Base-by-base conservation (phyloP, 2,888 invertebrate genomes). In the Tiphia femorata region DNA sequence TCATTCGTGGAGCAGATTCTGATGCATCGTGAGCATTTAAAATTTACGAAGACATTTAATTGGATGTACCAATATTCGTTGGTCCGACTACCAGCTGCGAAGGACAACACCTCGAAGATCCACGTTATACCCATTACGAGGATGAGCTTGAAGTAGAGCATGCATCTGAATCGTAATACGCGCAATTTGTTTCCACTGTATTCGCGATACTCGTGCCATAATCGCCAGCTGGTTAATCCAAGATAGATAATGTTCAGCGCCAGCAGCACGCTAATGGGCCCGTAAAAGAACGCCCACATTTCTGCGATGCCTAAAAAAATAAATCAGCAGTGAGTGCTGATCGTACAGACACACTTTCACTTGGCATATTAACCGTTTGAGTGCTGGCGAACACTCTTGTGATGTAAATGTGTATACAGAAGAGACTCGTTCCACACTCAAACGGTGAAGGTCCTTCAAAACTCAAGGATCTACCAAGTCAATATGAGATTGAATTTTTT, bases 121-220 rank as follows among this genome's bases (percentile, higher is more conserved):
- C 91, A 92, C 0, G 89, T 87, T 41, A 91, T 84, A 2, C 91
- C 92, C 90, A 91, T 91, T 0, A 91, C 86, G 3, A 91, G 81
- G 67, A 90, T 89, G 53, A 92, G 82, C 77, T 90, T 91, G 2
- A 90, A 74, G 49, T 89, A 91, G 19, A 91, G 80, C 23, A 87
- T 81, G 69, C 89, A 89, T 69, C 90, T 91, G 41, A 73, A 73
- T 35, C 76, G 69, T 19, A 80, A 37, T 0, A 64, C 85, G 72
- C 87, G 84, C 41, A 87, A 67, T 67, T 85, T 86, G 69, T 86
- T 85, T 17, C 86, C 85, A 72, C 85, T 86, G 52, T 86, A 86
- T 63, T 86, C 85, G 55, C 82, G 85, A 10, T 85, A 86, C 41
- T 87, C 85, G 50, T 77, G 84, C 88, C 89, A 90, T 41, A 91